Percentiles rank a stretch among this genome's conserved stretches.
Conservation (phyloP, 2,888 invertebrate species). For the Chrysolina haemoptera region DNA sequence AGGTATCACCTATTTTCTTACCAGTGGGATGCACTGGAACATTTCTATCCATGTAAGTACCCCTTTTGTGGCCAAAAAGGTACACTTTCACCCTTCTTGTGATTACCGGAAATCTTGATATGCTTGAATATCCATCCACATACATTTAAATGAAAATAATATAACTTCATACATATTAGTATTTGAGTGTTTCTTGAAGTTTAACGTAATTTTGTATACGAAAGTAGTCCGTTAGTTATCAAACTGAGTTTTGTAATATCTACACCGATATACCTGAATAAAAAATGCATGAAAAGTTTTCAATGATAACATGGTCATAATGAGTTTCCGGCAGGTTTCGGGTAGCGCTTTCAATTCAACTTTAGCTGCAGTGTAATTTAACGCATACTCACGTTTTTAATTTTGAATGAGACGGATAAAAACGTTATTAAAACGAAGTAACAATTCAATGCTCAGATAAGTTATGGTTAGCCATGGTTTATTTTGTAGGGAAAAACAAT, state of each 20-base stretch:
- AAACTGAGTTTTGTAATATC: constrained; percentile 3
- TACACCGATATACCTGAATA: constrained; percentile 7
- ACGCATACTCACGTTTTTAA: constrained; percentile 52
- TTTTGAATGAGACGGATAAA: constrained; percentile 46
- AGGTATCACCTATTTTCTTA: constrained; percentile 45
- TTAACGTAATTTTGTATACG: neutral
- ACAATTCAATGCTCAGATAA: constrained; percentile 26
- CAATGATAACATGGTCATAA: constrained; percentile 43
- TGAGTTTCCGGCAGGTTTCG: constrained; percentile 54
- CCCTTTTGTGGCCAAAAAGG: constrained; percentile 61
- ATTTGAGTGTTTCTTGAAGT: constrained; percentile 43
- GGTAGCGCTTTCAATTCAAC: constrained; percentile 38
- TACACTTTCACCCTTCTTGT: constrained; percentile 53
- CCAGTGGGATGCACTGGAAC: constrained; percentile 54
- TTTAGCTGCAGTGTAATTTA: constrained; percentile 51
- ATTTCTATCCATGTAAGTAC: constrained; percentile 64
- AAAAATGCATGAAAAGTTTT: constrained; percentile 1
- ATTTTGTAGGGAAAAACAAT: constrained; percentile 15
- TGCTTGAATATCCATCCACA: neutral
- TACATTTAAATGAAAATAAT: neutral
- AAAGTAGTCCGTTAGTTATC: neutral
- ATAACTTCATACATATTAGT: constrained; percentile 51
- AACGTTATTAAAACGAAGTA: constrained; percentile 50
- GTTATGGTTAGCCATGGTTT: constrained; percentile 26
- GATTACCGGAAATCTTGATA: constrained; percentile 25